Percentiles rank a stretch among this genome's conserved stretches.
These are phyloP conservation scores for Papilio polyxenes DNA, from an alignment of 1,140 invertebrate genomes.

Conservation along the genomic window DNA sequence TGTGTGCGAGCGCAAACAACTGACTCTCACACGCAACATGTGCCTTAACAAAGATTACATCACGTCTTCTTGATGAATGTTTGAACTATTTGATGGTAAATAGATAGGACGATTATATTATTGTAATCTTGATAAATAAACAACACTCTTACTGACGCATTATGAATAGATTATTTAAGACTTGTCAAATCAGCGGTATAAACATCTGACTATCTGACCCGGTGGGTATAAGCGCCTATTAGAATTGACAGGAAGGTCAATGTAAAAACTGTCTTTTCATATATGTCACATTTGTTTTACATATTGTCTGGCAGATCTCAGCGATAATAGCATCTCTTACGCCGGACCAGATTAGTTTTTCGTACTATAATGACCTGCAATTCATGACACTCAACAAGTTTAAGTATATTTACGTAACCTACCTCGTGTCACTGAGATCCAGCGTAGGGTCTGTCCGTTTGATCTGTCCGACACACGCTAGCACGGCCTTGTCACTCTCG, in stretches of 20 bases:
- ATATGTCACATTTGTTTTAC: too few relatives aligned
- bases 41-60: background rate
- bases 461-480: constrained; percentile 84
- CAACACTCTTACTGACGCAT: background rate
- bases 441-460: constrained; percentile 80
- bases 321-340: too few relatives aligned
- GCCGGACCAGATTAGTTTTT: too few relatives aligned
- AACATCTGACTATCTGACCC: background rate
- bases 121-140: background rate
- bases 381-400: background rate
- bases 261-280: too few relatives aligned
- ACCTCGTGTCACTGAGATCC: constrained; percentile 79
- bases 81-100: background rate
- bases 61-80: background rate
- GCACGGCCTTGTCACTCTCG: constrained; percentile 87
- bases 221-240: too few relatives aligned
- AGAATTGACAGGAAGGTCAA: too few relatives aligned
- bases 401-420: constrained; percentile 34
- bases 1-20: background rate
- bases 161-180: background rate
- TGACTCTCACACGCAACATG: background rate
- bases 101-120: background rate
- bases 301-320: too few relatives aligned
- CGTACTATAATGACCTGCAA: too few relatives aligned
- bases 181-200: background rate